Evolutionary conservation across 2,113 vertebrate species (phyloP).

Genomic region (Hippopotamus amphibius): DNA sequence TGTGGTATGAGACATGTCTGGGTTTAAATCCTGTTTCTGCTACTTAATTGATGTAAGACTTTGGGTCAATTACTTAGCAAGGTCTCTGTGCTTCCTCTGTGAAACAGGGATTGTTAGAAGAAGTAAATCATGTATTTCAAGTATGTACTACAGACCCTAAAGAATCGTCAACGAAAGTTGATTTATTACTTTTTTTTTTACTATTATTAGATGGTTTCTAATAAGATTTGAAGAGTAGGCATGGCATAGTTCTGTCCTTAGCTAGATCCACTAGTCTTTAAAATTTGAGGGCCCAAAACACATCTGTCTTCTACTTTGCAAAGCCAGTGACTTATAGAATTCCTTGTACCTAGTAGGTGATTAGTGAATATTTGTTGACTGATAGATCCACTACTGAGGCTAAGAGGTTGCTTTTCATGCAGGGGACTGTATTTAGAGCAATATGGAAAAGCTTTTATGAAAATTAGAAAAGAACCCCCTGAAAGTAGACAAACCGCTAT

Average conservation of each 20-base stretch:
- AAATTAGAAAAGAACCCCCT: constrained; percentile 27
- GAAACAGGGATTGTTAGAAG: neutral
- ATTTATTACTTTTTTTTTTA: constrained; percentile 17
- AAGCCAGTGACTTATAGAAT: neutral
- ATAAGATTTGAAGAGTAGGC: constrained; percentile 87
- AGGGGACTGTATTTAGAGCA: neutral
- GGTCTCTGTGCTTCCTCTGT: constrained; percentile 11
- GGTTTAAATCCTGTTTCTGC: neutral
- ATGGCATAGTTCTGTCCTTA: constrained; percentile 89
- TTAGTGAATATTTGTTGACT: constrained; percentile 39
- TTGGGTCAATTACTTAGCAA: neutral
- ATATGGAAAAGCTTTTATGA: constrained; percentile 32
- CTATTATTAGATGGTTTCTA: constrained; percentile 89
- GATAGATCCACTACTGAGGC: constrained; percentile 60
- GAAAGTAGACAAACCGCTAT: constrained; percentile 2
- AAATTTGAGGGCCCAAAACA: constrained; percentile 1
- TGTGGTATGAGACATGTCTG: neutral
- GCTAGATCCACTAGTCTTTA: constrained; percentile 88
- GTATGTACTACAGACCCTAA: neutral
- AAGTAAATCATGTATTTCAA: constrained; percentile 13
- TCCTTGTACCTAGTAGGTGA: constrained; percentile 37
- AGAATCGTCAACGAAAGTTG: neutral
- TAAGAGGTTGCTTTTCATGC: constrained; percentile 85
- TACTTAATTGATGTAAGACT: neutral
- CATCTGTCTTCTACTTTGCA: constrained; percentile 43